Evolutionary conservation across 2,113 vertebrate species (phyloP).

Genomic region (Mixornis gularis): DNA sequence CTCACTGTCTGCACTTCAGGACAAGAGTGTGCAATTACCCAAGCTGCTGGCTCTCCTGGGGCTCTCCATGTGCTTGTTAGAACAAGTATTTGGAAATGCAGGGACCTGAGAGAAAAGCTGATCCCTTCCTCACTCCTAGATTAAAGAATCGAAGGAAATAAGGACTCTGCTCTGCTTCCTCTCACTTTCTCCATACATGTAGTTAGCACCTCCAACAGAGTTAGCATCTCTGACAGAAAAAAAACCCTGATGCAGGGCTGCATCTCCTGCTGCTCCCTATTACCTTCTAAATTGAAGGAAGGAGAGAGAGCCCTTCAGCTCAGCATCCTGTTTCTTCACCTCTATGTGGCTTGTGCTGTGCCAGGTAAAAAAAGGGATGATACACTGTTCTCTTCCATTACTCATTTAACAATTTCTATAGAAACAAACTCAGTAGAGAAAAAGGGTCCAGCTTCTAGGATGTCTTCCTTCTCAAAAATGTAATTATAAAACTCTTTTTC

Average conservation of each 20-base stretch:
- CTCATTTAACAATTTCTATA: not conserved
- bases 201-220: not conserved
- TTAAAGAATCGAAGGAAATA: not conserved
- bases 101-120: not conserved
- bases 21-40: not conserved
- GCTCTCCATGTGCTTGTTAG: not conserved
- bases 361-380: not conserved
- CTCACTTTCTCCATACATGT: not conserved
- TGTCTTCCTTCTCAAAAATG: not conserved
- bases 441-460: not conserved
- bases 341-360: not conserved
- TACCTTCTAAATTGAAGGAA: not conserved
- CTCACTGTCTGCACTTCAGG: not conserved
- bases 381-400: not conserved
- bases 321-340: not conserved
- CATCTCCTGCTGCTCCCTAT: not conserved
- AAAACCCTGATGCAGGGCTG: not conserved
- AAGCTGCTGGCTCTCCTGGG: rapidly evolving
- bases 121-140: not conserved
- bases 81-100: not conserved
- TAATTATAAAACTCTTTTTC: not conserved
- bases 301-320: not conserved
- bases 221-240: not conserved
- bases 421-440: not conserved
- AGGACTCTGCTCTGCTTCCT: not conserved